phyloP scores from a whole-genome alignment of 2,113 vertebrate genomes.

The Ctenodactylus gundi region DNA sequence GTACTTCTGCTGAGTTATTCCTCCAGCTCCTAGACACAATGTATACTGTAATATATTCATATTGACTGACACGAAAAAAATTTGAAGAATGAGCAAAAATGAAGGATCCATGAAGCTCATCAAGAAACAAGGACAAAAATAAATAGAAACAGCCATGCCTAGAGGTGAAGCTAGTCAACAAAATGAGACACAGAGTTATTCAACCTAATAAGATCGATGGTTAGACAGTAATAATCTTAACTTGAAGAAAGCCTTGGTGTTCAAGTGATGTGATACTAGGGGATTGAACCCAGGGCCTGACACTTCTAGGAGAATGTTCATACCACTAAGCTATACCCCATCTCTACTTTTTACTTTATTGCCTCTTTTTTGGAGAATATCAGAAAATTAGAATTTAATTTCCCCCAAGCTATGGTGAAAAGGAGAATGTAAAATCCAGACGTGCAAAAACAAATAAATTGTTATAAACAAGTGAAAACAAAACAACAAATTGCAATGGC shows the following conservation, averaged over 20 bases:
- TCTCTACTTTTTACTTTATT: conserved; percentile 1
- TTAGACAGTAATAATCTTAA: background rate
- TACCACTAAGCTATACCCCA: no score
- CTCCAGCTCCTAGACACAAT: no score
- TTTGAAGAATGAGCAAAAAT: background rate
- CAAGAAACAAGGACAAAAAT: background rate
- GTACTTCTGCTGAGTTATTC: no score
- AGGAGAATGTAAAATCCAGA: background rate
- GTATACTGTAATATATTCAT: background rate
- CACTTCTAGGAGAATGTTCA: no score
- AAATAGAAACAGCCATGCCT: background rate
- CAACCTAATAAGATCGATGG: no score
- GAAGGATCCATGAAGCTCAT: background rate
- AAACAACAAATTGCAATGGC: conserved; percentile 11
- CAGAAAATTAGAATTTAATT: background rate
- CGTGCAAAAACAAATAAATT: background rate
- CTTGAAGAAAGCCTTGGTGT: conserved; percentile 10
- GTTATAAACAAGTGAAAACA: background rate
- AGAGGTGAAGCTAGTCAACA: background rate
- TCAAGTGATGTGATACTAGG: no score
- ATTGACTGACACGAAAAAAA: background rate
- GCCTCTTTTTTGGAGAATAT: background rate
- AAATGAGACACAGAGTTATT: background rate
- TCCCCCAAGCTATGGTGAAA: background rate
- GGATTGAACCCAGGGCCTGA: no score